Evolutionary conservation across 2,888 invertebrate genomes (phyloP).

Genomic region (Meghimatium bilineatum): DNA sequence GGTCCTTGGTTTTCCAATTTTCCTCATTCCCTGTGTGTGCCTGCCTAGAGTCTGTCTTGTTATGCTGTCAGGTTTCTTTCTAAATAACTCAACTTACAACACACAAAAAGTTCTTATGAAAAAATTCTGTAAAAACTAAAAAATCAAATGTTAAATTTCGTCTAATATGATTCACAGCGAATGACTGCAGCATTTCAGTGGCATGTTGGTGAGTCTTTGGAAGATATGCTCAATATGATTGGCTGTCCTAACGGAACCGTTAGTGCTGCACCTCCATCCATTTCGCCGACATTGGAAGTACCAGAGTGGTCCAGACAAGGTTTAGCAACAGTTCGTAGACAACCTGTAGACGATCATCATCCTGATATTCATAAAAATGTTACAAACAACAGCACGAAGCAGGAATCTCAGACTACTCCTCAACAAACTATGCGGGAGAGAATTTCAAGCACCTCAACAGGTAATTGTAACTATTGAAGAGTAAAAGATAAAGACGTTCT

Average conservation of each 20-base stretch:
- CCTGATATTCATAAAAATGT: background rate
- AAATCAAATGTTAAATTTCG: too few relatives aligned
- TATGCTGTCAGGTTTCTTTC: too few relatives aligned
- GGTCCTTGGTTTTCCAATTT: too few relatives aligned
- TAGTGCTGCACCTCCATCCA: constrained; percentile 32
- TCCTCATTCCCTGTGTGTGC: too few relatives aligned
- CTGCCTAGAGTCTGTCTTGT: too few relatives aligned
- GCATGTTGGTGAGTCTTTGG: constrained; percentile 49
- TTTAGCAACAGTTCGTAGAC: constrained; percentile 18
- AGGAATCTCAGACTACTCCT: background rate
- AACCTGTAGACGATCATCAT: background rate
- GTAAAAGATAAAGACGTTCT: too few relatives aligned
- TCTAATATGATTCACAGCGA: constrained; percentile 41
- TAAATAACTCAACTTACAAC: too few relatives aligned
- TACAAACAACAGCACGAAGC: background rate
- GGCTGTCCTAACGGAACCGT: constrained; percentile 56
- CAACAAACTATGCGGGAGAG: background rate
- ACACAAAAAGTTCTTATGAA: too few relatives aligned
- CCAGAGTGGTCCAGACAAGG: constrained; percentile 32
- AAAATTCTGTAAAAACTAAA: too few relatives aligned
- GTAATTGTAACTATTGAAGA: background rate
- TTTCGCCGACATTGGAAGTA: constrained; percentile 50
- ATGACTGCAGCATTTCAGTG: constrained; percentile 54
- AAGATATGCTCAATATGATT: constrained; percentile 56
- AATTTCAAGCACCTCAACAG: background rate